Percentiles rank a stretch among this genome's conserved stretches.
Conservation (phyloP, 2,797 vertebrate genomes). For the Sebastes baramenuke region DNA sequence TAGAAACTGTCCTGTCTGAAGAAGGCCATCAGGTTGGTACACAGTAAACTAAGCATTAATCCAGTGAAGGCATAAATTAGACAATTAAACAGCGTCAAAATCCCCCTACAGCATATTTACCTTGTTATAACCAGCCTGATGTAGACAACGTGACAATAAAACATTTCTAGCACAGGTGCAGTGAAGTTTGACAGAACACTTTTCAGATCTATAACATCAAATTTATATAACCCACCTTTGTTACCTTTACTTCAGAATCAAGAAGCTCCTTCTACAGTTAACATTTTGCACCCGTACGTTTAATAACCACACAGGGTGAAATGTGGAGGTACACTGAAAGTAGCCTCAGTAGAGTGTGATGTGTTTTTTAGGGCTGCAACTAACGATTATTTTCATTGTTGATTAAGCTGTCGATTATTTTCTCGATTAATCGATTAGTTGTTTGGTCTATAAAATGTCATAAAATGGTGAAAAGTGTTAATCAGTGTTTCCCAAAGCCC, state of each 20-base stretch:
- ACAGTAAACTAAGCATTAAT: neutral
- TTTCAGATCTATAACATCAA: neutral
- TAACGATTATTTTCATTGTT: too few species aligned
- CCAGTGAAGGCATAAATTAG: neutral
- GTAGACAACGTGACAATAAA: neutral
- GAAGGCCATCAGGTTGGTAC: constrained; percentile 83
- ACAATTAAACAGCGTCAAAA: neutral
- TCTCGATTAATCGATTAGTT: too few species aligned
- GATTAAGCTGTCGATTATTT: too few species aligned
- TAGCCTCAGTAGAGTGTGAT: neutral
- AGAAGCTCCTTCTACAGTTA: neutral
- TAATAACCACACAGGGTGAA: neutral
- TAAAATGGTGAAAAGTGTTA: too few species aligned
- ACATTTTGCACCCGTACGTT: neutral
- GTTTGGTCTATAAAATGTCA: too few species aligned
- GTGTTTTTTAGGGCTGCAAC: too few species aligned
- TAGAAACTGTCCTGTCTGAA: constrained; percentile 79
- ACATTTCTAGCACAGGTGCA: neutral
- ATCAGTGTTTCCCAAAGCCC: too few species aligned
- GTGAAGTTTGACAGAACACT: neutral
- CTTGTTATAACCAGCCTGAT: neutral
- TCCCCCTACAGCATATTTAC: neutral
- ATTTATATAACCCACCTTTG: neutral
- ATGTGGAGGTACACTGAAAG: neutral
- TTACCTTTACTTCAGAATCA: neutral